These are phyloP conservation scores for Siphamia tubifer DNA, from an alignment of 2,113 vertebrate genomes.

Conservation along the genomic window DNA sequence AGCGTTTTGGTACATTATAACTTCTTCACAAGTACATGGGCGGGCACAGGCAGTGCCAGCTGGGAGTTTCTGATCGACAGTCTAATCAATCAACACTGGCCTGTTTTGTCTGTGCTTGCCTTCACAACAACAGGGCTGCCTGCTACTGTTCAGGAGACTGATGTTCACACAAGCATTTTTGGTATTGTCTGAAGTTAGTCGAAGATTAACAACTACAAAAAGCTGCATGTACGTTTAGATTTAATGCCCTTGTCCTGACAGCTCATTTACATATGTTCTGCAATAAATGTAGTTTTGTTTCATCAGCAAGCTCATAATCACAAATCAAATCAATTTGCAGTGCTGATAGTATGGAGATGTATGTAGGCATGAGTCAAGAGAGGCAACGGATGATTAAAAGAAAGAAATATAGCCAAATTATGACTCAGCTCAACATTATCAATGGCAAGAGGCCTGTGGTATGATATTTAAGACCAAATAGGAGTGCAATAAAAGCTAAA, in stretches of 20 bases:
- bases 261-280: conserved; percentile 17
- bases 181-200: background rate
- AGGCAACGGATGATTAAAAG: background rate
- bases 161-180: background rate
- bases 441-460: background rate
- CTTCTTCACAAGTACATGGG: background rate
- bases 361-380: background rate
- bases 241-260: background rate
- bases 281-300: conserved; percentile 6
- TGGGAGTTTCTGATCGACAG: conserved; percentile 32
- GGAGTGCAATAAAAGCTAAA: background rate
- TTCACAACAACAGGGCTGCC: conserved; percentile 34
- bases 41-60: background rate
- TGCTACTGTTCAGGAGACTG: conserved; percentile 9
- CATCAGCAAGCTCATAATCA: background rate
- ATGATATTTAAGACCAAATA: conserved; percentile 1
- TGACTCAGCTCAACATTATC: background rate
- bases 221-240: conserved; percentile 1
- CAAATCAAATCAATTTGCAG: conserved; percentile 14
- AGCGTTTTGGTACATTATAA: conserved; percentile 19
- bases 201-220: conserved; percentile 16
- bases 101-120: conserved; percentile 55
- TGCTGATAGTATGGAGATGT: background rate
- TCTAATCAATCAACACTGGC: conserved; percentile 58
- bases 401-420: background rate